Base-by-base conservation (phyloP, 2,113 vertebrate species). In the Corythaixoides concolor region DNA sequence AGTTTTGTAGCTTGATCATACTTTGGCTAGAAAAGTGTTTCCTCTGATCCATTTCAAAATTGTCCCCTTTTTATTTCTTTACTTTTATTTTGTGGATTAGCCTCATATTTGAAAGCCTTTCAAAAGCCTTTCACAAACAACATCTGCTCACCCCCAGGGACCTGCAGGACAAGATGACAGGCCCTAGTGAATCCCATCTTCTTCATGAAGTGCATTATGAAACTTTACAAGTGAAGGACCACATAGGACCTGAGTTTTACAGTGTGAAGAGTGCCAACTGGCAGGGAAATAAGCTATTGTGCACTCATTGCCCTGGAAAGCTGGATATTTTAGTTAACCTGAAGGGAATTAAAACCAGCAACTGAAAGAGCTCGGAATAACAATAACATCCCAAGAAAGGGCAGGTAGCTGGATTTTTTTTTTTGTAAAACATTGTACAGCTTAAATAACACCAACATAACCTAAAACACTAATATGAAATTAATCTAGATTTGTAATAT, bases 391-490 rank as follows among this genome's bases (percentile, higher is more conserved):
- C 39, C 63, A 39, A 69, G 81, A 70, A 76, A 85, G 50, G 24
- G 43, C 32, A 93, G 58, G 93, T 94, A 95, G 89, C 89, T 93
- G n/a, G 16, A 22, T 26, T 77, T 62, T 81, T 78, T 92, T 52
- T 67, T 66, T 69, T 26, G 9, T 22, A 49, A 92, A 89, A 75
- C 23, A 68, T 24, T 60, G 19, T 64, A 28, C 12, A 75, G 77
- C 74, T 97, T 89, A 95, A 96, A 85, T 95, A 95, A 91, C 93
- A 96, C 39, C 37, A 94, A 56, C 26, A 47, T 86, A 92, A 94
- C 23, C 73, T 77, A 67, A 86, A 93, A 77, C 83, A 56, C 8
- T 67, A 92, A 86, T 67, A 84, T 59, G 50, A 95, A 95, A 93
- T 95, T 86, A 84, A 83, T 91, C n/a, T 84, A 72, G 64, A 90